phyloP scores from a whole-genome alignment of 2,888 invertebrate genomes.

The Andrena chrysosceles region DNA sequence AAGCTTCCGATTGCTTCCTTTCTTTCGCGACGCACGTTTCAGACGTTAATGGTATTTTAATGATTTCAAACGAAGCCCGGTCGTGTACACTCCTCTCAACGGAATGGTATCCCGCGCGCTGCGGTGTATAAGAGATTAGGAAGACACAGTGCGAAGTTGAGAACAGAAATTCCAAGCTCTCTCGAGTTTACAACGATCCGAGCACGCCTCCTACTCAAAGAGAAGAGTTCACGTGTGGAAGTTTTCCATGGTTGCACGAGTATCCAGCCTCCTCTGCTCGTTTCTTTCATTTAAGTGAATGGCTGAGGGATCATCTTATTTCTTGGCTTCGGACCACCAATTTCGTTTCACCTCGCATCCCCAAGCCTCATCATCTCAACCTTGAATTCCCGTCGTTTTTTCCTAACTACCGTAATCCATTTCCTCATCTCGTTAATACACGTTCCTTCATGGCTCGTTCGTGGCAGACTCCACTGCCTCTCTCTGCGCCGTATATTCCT shows the following conservation, averaged over 20 bases:
- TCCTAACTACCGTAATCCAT: conserved; percentile 54
- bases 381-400: conserved; percentile 53
- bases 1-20: not conserved
- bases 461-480: conserved; percentile 57
- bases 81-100: not conserved
- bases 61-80: not conserved
- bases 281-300: conserved; percentile 33
- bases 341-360: conserved; percentile 33
- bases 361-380: conserved; percentile 12
- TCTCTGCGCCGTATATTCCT: conserved; percentile 39
- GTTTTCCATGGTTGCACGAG: not conserved
- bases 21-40: not conserved
- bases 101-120: not conserved
- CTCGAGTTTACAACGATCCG: not conserved
- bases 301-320: conserved; percentile 41
- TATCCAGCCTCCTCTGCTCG: not conserved
- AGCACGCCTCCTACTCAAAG: not conserved
- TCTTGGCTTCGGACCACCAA: conserved; percentile 27
- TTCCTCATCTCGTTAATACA: conserved; percentile 76
- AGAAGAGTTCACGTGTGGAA: not conserved
- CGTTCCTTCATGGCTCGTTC: conserved; percentile 73
- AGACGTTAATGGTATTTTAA: not conserved
- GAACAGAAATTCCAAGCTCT: not conserved
- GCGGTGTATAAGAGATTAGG: not conserved
- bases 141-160: not conserved